Conservation (phyloP, 35 echinoderm and acorn worm genomes). For the Antedon bifida region DNA sequence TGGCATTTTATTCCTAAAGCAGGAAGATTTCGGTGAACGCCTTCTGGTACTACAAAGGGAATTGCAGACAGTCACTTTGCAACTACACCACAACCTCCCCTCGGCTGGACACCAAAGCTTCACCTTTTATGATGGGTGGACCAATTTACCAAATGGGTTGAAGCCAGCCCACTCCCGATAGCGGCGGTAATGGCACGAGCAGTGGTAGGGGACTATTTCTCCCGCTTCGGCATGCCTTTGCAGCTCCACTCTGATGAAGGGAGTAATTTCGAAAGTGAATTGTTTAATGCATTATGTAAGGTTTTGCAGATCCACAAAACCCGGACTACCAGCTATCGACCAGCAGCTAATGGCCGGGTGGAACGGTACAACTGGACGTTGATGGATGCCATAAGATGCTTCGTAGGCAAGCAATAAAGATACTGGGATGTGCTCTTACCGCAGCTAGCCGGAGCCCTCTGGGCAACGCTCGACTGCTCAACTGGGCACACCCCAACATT, state of each 20-base stretch:
- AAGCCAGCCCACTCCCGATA: slow-evolving; percentile 3
- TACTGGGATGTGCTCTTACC: slow-evolving; percentile 13
- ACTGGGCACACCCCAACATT: slow-evolving; percentile 6
- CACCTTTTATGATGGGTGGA: slow-evolving; percentile 1
- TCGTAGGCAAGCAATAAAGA: slow-evolving; percentile 12
- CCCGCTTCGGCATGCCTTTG: slow-evolving; percentile 23
- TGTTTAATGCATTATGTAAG: slow-evolving; percentile 3
- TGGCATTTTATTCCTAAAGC: neutral
- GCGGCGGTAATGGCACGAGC: slow-evolving; percentile 12
- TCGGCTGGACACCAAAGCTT: neutral
- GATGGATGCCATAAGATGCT: slow-evolving; percentile 11
- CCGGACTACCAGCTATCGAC: slow-evolving; percentile 14
- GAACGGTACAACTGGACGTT: slow-evolving; percentile 18
- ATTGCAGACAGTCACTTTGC: neutral
- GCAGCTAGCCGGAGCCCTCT: slow-evolving; percentile 7
- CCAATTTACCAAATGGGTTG: slow-evolving; percentile 33
- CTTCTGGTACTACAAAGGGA: neutral
- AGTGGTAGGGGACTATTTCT: slow-evolving; percentile 22
- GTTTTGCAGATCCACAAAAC: slow-evolving; percentile 6
- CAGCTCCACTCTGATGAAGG: slow-evolving; percentile 29
- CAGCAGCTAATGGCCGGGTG: slow-evolving; percentile 19
- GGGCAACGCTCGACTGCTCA: neutral
- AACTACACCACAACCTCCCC: neutral
- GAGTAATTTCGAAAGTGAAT: slow-evolving; percentile 31
- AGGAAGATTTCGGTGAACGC: neutral